Evolutionary conservation across 2,797 vertebrate genomes (phyloP).

Genomic region (Loris lydekkerianus): DNA sequence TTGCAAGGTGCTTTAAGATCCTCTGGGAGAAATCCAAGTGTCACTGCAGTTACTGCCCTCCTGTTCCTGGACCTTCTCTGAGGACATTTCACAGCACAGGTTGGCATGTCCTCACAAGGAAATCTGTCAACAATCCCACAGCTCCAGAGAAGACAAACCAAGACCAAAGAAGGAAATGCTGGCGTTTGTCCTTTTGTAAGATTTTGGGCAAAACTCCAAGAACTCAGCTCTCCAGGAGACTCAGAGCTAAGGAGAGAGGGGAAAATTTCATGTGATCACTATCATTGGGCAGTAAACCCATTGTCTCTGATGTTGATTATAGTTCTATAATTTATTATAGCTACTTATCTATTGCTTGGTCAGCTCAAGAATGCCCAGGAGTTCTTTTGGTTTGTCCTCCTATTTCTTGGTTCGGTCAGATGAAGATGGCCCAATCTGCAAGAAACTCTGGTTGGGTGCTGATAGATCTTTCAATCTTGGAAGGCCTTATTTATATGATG

Average conservation of each 20-base stretch:
- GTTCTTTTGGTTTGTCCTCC: neutral
- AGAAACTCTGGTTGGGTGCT: neutral
- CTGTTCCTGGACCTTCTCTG: neutral
- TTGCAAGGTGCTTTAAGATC: neutral
- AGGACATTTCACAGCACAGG: neutral
- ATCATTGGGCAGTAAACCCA: neutral
- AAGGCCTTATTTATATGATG: neutral
- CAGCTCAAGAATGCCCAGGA: neutral
- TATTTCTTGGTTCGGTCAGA: neutral
- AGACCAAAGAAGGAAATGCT: slow-evolving; percentile 56
- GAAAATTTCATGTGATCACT: fast-evolving
- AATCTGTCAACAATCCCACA: neutral
- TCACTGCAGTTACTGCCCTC: neutral
- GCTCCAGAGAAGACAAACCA: slow-evolving; percentile 3
- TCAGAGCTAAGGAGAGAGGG: no score
- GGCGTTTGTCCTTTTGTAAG: neutral
- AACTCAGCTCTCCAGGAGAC: neutral
- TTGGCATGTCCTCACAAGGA: neutral
- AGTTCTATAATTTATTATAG: neutral
- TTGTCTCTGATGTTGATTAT: neutral
- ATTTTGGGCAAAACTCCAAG: neutral
- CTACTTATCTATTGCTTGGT: neutral
- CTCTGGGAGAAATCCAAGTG: neutral
- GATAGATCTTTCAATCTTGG: neutral
- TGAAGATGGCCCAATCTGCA: neutral